Evolutionary conservation across 23 tunicate genomes (phyloP).

Genomic region (Halocynthia roretzi): DNA sequence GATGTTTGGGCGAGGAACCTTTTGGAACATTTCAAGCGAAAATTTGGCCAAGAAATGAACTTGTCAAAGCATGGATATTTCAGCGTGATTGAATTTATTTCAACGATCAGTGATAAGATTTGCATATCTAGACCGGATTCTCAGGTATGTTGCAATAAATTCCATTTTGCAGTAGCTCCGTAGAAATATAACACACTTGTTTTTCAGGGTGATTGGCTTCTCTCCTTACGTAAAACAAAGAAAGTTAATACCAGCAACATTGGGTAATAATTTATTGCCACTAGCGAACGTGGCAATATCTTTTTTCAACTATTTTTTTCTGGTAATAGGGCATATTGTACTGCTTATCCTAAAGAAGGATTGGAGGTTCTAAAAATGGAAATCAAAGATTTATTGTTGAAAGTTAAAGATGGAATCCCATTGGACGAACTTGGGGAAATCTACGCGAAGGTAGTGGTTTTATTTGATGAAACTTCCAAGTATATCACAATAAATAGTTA

Average conservation of each 20-base stretch:
- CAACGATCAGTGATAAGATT: slow-evolving; percentile 50
- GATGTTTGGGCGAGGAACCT: slow-evolving; percentile 16
- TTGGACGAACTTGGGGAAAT: slow-evolving; percentile 35
- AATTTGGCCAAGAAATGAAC: slow-evolving; percentile 45
- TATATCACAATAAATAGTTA: too few relatives aligned
- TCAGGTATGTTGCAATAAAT: not conserved
- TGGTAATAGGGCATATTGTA: too few relatives aligned
- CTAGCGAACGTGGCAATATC: too few relatives aligned
- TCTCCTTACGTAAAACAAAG: slow-evolving; percentile 9
- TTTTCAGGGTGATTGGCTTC: slow-evolving; percentile 54
- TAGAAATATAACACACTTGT: too few relatives aligned
- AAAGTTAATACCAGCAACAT: not conserved
- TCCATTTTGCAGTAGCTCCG: too few relatives aligned
- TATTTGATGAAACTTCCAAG: too few relatives aligned
- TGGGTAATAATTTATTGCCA: too few relatives aligned
- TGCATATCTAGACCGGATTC: slow-evolving; percentile 37
- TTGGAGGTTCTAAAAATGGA: slow-evolving; percentile 17
- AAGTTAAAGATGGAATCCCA: slow-evolving; percentile 41
- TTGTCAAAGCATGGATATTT: slow-evolving; percentile 51
- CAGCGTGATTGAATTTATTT: slow-evolving; percentile 67
- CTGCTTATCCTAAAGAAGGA: not conserved
- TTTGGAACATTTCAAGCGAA: slow-evolving; percentile 36
- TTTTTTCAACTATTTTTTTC: too few relatives aligned
- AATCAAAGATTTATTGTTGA: slow-evolving; percentile 28
- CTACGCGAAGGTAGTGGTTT: slow-evolving; percentile 15